A percentile compares a stretch with the other conserved stretches of the same genome.
Evolutionary conservation across 2,113 vertebrate genomes (phyloP).

Genomic region (Hyperopisus bebe): DNA sequence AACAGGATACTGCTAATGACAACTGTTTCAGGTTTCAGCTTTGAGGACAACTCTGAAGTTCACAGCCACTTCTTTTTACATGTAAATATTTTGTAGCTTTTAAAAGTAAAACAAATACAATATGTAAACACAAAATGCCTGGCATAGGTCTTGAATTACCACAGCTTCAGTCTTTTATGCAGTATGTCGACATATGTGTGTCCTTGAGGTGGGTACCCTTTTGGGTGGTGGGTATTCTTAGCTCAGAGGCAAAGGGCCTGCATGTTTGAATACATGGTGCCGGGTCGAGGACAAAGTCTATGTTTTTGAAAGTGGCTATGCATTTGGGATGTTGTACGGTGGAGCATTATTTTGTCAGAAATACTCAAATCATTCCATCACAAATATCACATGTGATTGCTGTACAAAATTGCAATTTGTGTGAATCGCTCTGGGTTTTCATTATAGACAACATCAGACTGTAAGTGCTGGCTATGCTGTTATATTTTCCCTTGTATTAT

Average conservation of each 20-base stretch:
- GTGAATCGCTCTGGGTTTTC: conserved; percentile 11
- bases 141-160: background rate
- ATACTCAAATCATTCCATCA: conserved; percentile 15
- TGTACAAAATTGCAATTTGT: conserved; percentile 12
- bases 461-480: conserved; percentile 3
- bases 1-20: background rate
- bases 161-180: background rate
- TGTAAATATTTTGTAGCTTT: background rate
- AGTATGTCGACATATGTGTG: background rate
- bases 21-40: background rate
- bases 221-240: background rate
- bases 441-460: background rate
- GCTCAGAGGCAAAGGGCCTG: background rate
- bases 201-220: background rate
- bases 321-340: background rate
- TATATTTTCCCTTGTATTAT: background rate
- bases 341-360: conserved; percentile 16
- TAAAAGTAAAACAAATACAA: background rate
- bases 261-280: background rate
- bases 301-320: background rate
- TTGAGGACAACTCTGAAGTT: background rate
- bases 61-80: background rate
- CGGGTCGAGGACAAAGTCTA: background rate
- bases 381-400: background rate
- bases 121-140: background rate